Percentiles rank a stretch among this genome's conserved stretches.
phyloP scores from a whole-genome alignment of 2,888 invertebrate genomes.

The Pseudococcus longispinus region DNA sequence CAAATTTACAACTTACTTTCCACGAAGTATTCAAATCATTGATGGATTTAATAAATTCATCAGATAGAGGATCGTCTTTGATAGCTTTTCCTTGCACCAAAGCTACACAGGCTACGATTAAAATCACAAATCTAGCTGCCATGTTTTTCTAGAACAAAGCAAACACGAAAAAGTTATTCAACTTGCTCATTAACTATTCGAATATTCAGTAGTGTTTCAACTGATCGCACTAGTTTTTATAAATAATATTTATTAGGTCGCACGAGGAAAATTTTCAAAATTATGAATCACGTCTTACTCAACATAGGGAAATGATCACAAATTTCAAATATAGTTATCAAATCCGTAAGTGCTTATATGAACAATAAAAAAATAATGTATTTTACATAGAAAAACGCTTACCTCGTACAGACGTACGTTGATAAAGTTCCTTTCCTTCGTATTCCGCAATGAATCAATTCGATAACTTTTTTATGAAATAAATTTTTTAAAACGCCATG shows the following conservation, averaged over 20 bases:
- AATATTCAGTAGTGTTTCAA: too few species aligned
- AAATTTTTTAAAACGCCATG: neutral
- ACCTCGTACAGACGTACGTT: neutral
- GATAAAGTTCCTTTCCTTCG: too few species aligned
- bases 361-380: too few species aligned
- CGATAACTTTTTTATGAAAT: neutral
- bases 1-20: conserved; percentile 24
- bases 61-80: neutral
- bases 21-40: conserved; percentile 41
- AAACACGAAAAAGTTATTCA: neutral
- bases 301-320: neutral
- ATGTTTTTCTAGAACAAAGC: neutral
- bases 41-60: conserved; percentile 32
- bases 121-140: neutral
- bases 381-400: neutral
- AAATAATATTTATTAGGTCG: neutral
- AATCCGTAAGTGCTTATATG: neutral
- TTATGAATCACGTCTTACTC: neutral
- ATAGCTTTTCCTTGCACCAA: neutral
- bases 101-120: neutral
- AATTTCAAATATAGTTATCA: neutral
- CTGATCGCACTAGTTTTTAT: neutral
- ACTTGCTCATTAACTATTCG: neutral
- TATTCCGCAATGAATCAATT: too few species aligned
- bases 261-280: neutral